Evolutionary conservation across 2,113 vertebrate species (phyloP).

Genomic region (Nestor notabilis): DNA sequence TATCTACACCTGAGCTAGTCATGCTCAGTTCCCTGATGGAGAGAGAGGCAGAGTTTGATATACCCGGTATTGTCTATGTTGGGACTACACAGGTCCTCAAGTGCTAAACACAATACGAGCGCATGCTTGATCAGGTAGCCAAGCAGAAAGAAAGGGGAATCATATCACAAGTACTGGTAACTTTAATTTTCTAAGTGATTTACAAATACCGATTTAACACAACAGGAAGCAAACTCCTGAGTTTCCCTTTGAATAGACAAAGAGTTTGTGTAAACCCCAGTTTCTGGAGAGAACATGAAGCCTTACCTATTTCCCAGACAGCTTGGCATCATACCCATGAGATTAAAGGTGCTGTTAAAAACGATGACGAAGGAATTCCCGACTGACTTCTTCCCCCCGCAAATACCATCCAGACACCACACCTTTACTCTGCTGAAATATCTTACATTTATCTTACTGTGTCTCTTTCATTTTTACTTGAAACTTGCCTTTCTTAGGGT

Average conservation of each 20-base stretch:
- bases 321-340: not conserved
- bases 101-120: rapidly evolving
- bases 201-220: not conserved
- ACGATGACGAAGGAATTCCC: not conserved
- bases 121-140: not conserved
- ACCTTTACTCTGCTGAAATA: not conserved
- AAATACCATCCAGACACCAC: not conserved
- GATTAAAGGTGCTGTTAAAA: not conserved
- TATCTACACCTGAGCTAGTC: not conserved
- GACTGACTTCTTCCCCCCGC: not conserved
- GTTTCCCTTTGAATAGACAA: not conserved
- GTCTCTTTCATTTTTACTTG: not conserved
- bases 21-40: not conserved
- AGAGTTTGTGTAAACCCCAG: not conserved
- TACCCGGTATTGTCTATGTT: not conserved
- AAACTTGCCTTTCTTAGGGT: not conserved
- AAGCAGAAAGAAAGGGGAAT: not conserved
- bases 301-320: not conserved
- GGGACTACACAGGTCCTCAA: not conserved
- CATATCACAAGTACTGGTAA: not conserved
- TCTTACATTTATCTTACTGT: not conserved
- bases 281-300: not conserved
- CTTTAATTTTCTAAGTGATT: not conserved
- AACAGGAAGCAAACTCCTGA: not conserved
- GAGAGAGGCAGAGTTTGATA: not conserved